phyloP scores from a whole-genome alignment of 2,888 invertebrate genomes.

The Aphodius granarius region DNA sequence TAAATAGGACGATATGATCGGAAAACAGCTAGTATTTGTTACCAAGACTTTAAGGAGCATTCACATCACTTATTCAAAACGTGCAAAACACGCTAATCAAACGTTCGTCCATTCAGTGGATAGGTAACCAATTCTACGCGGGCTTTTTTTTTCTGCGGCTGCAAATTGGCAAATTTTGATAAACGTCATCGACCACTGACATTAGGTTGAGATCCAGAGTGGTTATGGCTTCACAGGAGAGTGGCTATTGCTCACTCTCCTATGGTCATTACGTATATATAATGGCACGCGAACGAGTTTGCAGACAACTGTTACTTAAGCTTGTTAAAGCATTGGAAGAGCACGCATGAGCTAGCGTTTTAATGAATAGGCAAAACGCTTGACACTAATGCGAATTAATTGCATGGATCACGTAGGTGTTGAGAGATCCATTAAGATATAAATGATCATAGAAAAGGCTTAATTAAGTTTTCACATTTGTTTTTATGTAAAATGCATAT shows the following conservation, averaged over 20 bases:
- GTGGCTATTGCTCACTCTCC: no score
- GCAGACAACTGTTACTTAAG: neutral
- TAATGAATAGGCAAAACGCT: neutral
- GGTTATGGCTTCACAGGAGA: no score
- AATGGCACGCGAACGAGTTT: neutral
- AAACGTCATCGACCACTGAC: no score
- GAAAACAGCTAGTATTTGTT: neutral
- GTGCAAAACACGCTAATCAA: no score
- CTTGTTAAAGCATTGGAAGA: neutral
- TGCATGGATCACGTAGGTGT: neutral
- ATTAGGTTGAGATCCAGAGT: no score
- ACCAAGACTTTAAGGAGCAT: neutral
- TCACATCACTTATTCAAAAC: neutral
- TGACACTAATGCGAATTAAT: neutral
- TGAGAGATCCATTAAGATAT: neutral
- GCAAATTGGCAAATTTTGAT: no score
- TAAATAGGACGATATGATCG: conserved; percentile 20
- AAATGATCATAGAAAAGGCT: neutral
- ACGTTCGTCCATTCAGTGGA: no score
- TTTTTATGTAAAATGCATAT: no score
- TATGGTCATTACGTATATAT: no score
- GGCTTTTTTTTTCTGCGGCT: no score
- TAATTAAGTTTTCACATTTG: neutral
- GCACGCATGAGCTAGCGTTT: neutral
- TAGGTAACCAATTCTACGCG: no score